Percentiles rank a stretch among this genome's conserved stretches.
These are phyloP conservation scores for Agriopis marginaria DNA, from an alignment of 2,888 invertebrate genomes.

Conservation along the genomic window DNA sequence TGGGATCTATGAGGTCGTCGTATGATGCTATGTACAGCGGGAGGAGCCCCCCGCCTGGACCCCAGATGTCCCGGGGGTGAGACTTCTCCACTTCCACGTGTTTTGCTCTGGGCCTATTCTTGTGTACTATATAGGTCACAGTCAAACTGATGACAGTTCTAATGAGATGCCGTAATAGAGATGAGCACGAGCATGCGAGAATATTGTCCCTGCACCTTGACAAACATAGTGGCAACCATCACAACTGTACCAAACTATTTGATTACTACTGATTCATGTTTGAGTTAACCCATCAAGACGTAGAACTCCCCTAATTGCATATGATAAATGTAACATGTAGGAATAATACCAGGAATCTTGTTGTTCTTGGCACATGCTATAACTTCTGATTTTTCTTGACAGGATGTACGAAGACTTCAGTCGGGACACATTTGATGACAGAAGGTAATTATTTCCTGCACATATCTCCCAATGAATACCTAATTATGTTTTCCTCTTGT, in stretches of 20 bases:
- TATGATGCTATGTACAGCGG: constrained; percentile 94
- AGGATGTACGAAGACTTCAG: constrained; percentile 96
- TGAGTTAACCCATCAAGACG: too few relatives aligned
- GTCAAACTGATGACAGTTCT: neutral
- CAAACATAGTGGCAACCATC: constrained; percentile 22
- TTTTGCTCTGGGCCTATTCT: constrained; percentile 24
- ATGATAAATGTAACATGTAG: too few relatives aligned
- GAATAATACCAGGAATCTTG: neutral
- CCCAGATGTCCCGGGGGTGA: constrained; percentile 85
- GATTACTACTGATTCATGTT: too few relatives aligned
- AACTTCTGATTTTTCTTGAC: constrained; percentile 58
- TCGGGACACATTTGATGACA: constrained; percentile 95
- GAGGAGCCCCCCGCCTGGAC: constrained; percentile 90
- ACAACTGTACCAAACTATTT: constrained; percentile 6
- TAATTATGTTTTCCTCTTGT: neutral
- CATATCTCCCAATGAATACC: neutral
- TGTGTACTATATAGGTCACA: neutral
- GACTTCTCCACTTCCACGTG: constrained; percentile 46
- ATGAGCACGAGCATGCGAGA: neutral
- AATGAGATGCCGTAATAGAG: neutral
- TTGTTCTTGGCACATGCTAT: constrained; percentile 7
- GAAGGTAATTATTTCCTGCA: constrained; percentile 85
- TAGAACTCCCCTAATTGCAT: too few relatives aligned
- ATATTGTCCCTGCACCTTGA: constrained; percentile 14
- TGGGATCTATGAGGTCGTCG: constrained; percentile 90